Evolutionary conservation across 2,113 vertebrate species (phyloP), one percentile per base, ranked within the genome.

Genomic region (Dissostichus mawsoni): DNA sequence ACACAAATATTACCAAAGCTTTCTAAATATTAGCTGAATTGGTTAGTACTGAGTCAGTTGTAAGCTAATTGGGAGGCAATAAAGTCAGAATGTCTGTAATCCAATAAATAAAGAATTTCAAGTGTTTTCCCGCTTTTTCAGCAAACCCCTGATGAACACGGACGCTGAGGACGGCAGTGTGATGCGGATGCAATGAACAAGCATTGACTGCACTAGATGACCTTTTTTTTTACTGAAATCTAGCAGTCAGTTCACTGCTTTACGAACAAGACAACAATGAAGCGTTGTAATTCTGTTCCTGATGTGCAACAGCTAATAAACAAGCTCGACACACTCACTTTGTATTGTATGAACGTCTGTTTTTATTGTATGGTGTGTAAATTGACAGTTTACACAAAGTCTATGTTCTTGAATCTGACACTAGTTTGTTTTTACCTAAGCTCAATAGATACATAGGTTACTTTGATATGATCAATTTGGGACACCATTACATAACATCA

Each of bases 281-380:
- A 47, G 7, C 8, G 14, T 45, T 20, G 29, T 11, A 29, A 55
- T 8, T 69, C 11, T 69, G 2, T 9, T 67, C 12, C 50, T 68
- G 0, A 17, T 20, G 1, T 62, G n/a, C 57, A 18, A 52, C 8
- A 47, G 11, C 13, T 51, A 75, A 81, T 78, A 80, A 83, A 65
- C 7, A 59, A 62, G 29, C 18, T n/a, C 1, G 36, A 70, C 48
- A 81, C 71, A 57, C 23, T 51, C 11, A 11, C 41, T 13, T 6
- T 16, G 65, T 78, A 65, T 68, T 69, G 82, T 84, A 89, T 86
- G 80, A 91, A 89, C 81, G 82, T 88, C 72, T 78, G 83, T 77
- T 92, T 67, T 94, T 90, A 92, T 90, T 94, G 80, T 79, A 84
- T 87, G 81, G 78, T 85, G 82, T 87, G 65, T 82, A 67, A 74